Percentiles rank a stretch among this genome's conserved stretches.
Conservation (phyloP, 1,140 invertebrate species). For the Bemisia tabaci region DNA sequence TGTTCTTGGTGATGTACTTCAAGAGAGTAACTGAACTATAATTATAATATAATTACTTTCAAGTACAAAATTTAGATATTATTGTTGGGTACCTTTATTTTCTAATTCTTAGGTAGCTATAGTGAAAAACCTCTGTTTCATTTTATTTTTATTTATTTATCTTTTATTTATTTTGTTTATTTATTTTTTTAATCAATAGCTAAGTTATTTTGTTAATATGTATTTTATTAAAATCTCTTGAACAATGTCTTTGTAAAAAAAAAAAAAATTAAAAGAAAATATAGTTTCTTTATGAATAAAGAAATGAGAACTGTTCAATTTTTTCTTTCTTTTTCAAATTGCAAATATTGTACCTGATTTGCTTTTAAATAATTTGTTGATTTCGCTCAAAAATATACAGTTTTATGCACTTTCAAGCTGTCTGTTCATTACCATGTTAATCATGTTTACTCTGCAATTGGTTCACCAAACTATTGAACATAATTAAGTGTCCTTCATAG, state of each 20-base stretch:
- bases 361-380: neutral
- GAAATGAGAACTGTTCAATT: neutral
- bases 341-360: neutral
- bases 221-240: neutral
- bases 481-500: no score
- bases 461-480: no score
- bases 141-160: constrained; percentile 1
- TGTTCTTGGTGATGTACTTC: neutral
- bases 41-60: neutral
- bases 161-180: constrained; percentile 1
- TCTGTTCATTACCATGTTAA: no score
- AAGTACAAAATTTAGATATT: neutral
- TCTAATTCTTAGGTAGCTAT: neutral
- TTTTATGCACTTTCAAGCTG: neutral
- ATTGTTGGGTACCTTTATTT: neutral
- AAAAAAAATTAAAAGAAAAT: no score
- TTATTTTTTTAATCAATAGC: neutral
- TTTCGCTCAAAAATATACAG: neutral
- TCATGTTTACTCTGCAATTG: no score
- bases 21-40: neutral
- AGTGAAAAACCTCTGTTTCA: neutral
- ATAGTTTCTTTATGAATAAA: neutral
- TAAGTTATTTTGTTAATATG: neutral
- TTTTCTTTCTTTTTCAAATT: neutral
- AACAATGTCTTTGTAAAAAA: neutral